Percentiles rank a stretch among this genome's conserved stretches.
phyloP scores from a whole-genome alignment of 2,113 vertebrate genomes.

The Plestiodon gilberti region DNA sequence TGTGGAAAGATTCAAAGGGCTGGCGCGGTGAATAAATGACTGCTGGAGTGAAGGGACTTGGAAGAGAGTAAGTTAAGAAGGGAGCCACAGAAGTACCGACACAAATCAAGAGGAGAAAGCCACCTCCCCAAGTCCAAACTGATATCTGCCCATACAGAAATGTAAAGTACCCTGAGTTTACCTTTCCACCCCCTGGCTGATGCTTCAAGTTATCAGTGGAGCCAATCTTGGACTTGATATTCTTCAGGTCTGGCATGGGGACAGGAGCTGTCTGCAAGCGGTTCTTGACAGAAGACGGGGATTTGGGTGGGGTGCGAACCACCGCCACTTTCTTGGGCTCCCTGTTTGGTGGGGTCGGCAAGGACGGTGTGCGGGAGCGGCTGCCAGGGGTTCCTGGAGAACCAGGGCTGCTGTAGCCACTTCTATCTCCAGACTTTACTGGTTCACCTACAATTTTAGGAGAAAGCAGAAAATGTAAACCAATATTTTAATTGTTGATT shows the following conservation, averaged over 20 bases:
- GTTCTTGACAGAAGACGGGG: constrained; percentile 89
- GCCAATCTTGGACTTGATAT: constrained; percentile 91
- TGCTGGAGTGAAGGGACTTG: neutral
- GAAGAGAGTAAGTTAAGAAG: neutral
- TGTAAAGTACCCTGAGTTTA: constrained; percentile 59
- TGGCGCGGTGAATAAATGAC: neutral
- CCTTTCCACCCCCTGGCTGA: constrained; percentile 96
- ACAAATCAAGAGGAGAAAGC: neutral
- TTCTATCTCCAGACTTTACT: constrained; percentile 84
- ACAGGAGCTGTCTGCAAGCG: constrained; percentile 80
- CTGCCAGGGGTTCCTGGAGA: constrained; percentile 91
- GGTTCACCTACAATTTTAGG: constrained; percentile 73
- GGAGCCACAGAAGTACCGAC: neutral
- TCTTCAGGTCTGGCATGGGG: constrained; percentile 94
- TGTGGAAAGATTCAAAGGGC: neutral
- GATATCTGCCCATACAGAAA: neutral
- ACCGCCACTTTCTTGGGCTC: constrained; percentile 95
- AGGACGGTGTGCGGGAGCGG: constrained; percentile 84
- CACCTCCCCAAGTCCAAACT: fast-evolving
- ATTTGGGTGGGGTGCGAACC: constrained; percentile 94
- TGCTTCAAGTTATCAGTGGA: constrained; percentile 96
- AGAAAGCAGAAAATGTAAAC: fast-evolving
- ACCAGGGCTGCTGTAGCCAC: constrained; percentile 94
- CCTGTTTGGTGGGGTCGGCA: constrained; percentile 85
- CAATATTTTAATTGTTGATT: neutral